Evolutionary conservation across 2,113 vertebrate genomes (phyloP).

Genomic region (Periophthalmus modestus): DNA sequence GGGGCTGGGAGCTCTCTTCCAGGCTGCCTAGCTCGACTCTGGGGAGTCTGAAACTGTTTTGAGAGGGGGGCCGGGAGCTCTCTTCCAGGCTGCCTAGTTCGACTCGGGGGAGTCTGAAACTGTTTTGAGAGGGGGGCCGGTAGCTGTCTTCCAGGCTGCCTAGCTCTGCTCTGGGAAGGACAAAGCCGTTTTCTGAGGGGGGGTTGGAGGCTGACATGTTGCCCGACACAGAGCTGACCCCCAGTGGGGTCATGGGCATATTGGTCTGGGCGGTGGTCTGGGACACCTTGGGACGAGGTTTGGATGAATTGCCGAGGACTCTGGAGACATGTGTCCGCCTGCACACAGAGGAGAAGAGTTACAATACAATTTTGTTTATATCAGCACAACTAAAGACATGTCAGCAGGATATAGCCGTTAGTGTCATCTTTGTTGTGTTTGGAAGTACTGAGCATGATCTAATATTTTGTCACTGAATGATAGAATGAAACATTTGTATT

Average conservation of each 20-base stretch:
- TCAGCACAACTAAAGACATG: neutral
- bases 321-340: constrained; percentile 72
- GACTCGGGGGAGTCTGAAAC: constrained; percentile 53
- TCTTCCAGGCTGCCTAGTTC: constrained; percentile 47
- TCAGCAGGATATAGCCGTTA: too few species aligned
- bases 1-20: constrained; percentile 15
- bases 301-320: constrained; percentile 66
- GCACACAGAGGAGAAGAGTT: constrained; percentile 4
- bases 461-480: too few species aligned
- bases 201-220: constrained; percentile 32
- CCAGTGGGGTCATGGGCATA: constrained; percentile 57
- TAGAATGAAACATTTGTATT: too few species aligned
- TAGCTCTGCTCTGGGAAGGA: constrained; percentile 56
- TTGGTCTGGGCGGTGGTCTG: constrained; percentile 58
- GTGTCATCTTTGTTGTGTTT: too few species aligned
- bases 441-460: too few species aligned
- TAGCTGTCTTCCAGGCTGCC: constrained; percentile 42
- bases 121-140: constrained; percentile 16
- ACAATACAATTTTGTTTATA: too few species aligned
- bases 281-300: constrained; percentile 59
- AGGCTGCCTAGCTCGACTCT: constrained; percentile 41
- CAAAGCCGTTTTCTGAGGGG: constrained; percentile 36
- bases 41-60: constrained; percentile 55
- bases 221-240: constrained; percentile 44
- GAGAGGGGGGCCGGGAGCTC: constrained; percentile 22